A percentile compares a stretch with the other conserved stretches of the same genome.
phyloP scores from a whole-genome alignment of 92 coral and sea anemone genomes.

The Umimayanthus kanabou region DNA sequence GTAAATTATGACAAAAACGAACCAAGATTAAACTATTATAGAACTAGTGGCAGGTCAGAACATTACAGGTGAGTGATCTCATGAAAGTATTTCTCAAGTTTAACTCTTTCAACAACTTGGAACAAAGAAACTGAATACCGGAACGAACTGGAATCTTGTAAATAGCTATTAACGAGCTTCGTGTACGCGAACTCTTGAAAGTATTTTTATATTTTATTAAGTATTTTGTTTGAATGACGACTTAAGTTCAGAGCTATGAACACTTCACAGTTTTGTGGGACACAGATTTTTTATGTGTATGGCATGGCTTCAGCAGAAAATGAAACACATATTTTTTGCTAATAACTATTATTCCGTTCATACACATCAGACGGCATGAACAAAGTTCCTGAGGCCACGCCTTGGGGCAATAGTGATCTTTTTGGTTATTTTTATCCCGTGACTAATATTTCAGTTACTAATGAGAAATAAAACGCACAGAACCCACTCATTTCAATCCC shows the following conservation, averaged over 20 bases:
- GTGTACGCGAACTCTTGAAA: background rate
- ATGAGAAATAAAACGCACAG: background rate
- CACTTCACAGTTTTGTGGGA: too few species aligned
- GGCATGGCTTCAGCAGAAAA: too few species aligned
- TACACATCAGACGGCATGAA: background rate
- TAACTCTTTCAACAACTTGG: too few species aligned
- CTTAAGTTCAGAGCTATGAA: too few species aligned
- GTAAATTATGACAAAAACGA: background rate
- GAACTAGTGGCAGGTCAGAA: background rate
- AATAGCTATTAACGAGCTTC: background rate
- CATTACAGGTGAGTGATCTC: background rate
- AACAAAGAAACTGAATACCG: background rate
- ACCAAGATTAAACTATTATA: background rate
- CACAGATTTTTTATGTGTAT: too few species aligned
- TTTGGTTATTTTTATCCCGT: background rate
- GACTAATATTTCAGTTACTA: background rate
- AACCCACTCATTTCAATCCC: background rate
- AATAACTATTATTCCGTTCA: background rate
- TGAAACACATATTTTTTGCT: too few species aligned
- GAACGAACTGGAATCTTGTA: background rate
- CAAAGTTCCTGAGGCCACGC: background rate
- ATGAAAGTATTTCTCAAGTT: background rate
- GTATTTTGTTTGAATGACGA: background rate
- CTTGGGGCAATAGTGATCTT: background rate
- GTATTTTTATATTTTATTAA: too few species aligned